phyloP scores from a whole-genome alignment of 2,888 invertebrate species.

The Philhelius pedissequus region DNA sequence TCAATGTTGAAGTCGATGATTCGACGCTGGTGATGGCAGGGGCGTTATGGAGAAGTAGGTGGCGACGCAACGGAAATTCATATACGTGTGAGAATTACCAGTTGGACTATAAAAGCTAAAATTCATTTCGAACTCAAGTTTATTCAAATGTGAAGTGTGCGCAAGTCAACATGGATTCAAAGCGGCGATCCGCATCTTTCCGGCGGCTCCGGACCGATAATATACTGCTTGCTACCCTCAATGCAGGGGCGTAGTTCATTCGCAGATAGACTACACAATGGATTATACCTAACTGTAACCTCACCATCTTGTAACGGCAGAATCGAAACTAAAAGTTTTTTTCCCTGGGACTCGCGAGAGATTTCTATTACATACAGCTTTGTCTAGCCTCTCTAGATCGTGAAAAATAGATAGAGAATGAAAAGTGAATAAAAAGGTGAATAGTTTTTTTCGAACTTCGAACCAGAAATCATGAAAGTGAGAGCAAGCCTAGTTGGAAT shows the following conservation, averaged over 20 bases:
- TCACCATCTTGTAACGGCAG: conserved; percentile 35
- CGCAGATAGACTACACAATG: conserved; percentile 29
- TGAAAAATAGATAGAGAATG: conserved; percentile 14
- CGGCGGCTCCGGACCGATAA: neutral
- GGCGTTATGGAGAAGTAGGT: conserved; percentile 46
- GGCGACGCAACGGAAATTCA: conserved; percentile 63
- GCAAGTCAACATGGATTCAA: conserved; percentile 74
- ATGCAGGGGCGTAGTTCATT: neutral
- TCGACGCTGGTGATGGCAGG: conserved; percentile 12
- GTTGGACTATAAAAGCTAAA: conserved; percentile 78
- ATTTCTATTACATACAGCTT: neutral
- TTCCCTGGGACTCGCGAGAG: neutral
- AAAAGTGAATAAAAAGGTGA: neutral
- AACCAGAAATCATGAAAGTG: conserved; percentile 49
- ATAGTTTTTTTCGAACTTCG: conserved; percentile 26
- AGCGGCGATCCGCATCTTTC: conserved; percentile 12
- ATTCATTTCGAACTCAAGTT: conserved; percentile 78
- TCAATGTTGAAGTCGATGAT: conserved; percentile 2
- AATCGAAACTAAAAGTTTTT: conserved; percentile 49
- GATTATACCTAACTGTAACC: conserved; percentile 38
- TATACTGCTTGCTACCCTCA: no score
- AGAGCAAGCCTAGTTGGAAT: conserved; percentile 43
- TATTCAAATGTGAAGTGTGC: conserved; percentile 79
- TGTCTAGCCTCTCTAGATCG: neutral
- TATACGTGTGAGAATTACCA: conserved; percentile 73